Evolutionary conservation across 2,797 vertebrate species (phyloP).

Genomic region (Cirrhinus molitorella): DNA sequence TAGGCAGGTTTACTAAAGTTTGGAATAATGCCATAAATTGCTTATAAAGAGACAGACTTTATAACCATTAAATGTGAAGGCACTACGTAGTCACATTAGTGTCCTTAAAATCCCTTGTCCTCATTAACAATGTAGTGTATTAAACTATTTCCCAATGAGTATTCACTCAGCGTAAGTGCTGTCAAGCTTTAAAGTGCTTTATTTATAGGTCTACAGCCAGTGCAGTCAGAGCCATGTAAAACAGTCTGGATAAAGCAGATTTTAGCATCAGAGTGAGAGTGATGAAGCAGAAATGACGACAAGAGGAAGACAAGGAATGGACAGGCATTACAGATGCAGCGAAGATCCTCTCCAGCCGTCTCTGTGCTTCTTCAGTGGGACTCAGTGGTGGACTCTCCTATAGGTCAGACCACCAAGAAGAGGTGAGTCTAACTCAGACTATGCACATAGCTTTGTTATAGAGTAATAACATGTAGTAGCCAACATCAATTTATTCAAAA

Average conservation of each 20-base stretch:
- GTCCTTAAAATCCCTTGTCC: slow-evolving; percentile 4
- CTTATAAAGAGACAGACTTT: background rate
- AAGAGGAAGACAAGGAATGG: background rate
- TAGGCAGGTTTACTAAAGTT: slow-evolving; percentile 6
- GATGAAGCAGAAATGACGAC: slow-evolving; percentile 21
- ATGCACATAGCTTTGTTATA: background rate
- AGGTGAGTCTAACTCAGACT: slow-evolving; percentile 51
- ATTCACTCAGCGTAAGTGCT: background rate
- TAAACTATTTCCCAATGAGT: slow-evolving; percentile 1
- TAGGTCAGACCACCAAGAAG: slow-evolving; percentile 77
- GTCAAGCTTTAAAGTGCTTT: slow-evolving; percentile 11
- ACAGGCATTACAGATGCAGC: slow-evolving; percentile 82
- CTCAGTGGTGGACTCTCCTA: slow-evolving; percentile 82
- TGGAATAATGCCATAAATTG: slow-evolving; percentile 3
- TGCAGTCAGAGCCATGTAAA: slow-evolving; percentile 4
- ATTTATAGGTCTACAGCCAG: slow-evolving; percentile 3
- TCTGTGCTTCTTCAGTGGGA: slow-evolving; percentile 87
- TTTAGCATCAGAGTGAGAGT: background rate
- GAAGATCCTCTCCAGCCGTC: slow-evolving; percentile 94
- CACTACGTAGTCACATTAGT: slow-evolving; percentile 17
- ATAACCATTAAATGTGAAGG: background rate
- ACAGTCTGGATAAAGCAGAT: background rate
- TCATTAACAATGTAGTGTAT: slow-evolving; percentile 18
- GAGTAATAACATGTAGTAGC: too few relatives aligned
- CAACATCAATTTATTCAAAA: slow-evolving; percentile 16